Evolutionary conservation across 2,797 vertebrate genomes (phyloP), one percentile per base, ranked within the genome.

Genomic region (Enteromius fasciolatus): DNA sequence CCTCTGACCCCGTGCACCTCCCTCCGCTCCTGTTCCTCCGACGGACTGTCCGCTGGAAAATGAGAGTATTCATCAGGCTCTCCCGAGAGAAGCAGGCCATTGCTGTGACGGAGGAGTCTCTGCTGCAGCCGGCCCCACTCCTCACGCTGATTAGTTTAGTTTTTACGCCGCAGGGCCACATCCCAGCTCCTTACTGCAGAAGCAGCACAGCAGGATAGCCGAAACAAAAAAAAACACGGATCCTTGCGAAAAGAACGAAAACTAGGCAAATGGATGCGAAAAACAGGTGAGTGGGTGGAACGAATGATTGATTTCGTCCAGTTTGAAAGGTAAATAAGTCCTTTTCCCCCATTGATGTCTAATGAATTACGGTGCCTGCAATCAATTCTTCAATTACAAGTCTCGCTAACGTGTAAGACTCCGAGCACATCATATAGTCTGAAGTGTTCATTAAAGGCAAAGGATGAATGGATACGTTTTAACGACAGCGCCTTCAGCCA

Each of bases 71-170:
- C 87, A 88, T 93, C 94, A 93, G 72, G 89, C 66, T 66, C 86
- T 93, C 92, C 92, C 91, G 25, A 66, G 75, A 91, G 92, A 90
- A 90, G 87, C 82, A 78, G 72, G 89, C 88, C 87, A 90, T 81
- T 83, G 83, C 50, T 85, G 90, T 92, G 89, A 91, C 85, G 87
- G 76, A 87, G 85, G 87, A 77, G 89, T 89, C 88, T 81, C 89
- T 87, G 83, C 80, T 76, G 78, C 78, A 67, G 68, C 87, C 86
- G 66, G 89, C 88, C 87, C 92, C 91, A 91, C 90, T 93, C 89
- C 91, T 92, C 92, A 92, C 86, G 87, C 89, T 93, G 93, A 94
- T 94, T 94, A 93, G 92, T 93, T 94, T 92, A 90, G 90, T 92
- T 93, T 92, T 80, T 5, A 87, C 48, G 64, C 88, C 87, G 87